Percentiles rank a stretch among this genome's conserved stretches.
phyloP scores from a whole-genome alignment of 2,888 invertebrate species.

The Oscheius sp. region DNA sequence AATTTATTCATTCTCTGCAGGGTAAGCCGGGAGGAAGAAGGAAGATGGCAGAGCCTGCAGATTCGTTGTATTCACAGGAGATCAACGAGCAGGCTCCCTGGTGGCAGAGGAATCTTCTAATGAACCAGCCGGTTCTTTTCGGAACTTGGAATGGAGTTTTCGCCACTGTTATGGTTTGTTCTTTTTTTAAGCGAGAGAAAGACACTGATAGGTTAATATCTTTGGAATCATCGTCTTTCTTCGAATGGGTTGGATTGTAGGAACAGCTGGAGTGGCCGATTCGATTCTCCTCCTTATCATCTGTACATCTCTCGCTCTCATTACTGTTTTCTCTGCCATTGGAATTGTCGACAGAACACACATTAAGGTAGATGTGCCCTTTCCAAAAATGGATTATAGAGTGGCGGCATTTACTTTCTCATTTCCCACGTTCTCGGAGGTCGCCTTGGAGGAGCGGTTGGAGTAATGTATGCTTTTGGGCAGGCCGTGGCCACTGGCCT shows the following conservation, averaged over 20 bases:
- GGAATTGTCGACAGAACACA: conserved; percentile 84
- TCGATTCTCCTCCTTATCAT: conserved; percentile 73
- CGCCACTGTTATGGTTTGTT: conserved; percentile 93
- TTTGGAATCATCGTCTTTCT: conserved; percentile 97
- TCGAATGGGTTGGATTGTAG: conserved; percentile 94
- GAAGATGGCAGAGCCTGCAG: conserved; percentile 51
- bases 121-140: conserved; percentile 92
- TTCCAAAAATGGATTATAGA: conserved; percentile 73
- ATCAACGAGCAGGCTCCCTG: conserved; percentile 49
- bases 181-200: too few relatives aligned
- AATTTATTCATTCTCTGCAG: conserved; percentile 2
- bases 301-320: conserved; percentile 85
- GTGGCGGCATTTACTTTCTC: conserved; percentile 96
- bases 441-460: conserved; percentile 89
- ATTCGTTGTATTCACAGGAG: conserved; percentile 65
- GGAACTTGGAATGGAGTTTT: conserved; percentile 98
- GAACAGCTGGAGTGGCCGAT: conserved; percentile 74
- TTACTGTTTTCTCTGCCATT: conserved; percentile 91
- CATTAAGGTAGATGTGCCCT: conserved; percentile 41
- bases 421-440: conserved; percentile 92
- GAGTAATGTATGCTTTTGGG: conserved; percentile 93
- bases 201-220: too few relatives aligned
- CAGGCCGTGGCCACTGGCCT: conserved; percentile 96
- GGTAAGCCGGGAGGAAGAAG: not conserved
- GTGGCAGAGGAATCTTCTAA: conserved; percentile 62